A percentile compares a stretch with the other conserved stretches of the same genome.
Conservation (phyloP, 2,888 invertebrate species). For the Acronicta leporina region DNA sequence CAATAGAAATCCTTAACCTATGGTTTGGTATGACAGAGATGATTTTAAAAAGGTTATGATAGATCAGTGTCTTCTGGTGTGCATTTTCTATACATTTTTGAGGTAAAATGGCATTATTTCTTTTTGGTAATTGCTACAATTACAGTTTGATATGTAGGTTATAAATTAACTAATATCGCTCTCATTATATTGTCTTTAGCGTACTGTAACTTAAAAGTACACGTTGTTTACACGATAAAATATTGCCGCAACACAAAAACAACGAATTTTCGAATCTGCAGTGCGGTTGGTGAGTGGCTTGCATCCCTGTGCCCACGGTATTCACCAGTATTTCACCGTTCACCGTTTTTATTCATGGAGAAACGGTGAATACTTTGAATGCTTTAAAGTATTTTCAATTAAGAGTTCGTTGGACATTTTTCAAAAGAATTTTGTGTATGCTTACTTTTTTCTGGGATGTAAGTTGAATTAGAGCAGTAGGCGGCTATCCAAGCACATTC, state of each 20-base stretch:
- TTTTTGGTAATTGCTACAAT: too few relatives aligned
- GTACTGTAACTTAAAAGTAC: background rate
- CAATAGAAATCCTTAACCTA: background rate
- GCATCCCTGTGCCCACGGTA: constrained; percentile 23
- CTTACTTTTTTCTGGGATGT: constrained; percentile 33
- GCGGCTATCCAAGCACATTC: constrained; percentile 17
- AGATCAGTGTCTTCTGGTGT: too few relatives aligned
- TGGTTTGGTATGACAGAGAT: too few relatives aligned
- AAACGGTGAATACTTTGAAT: constrained; percentile 52
- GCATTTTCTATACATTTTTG: too few relatives aligned
- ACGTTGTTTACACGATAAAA: background rate
- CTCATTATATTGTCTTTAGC: background rate
- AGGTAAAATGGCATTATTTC: too few relatives aligned
- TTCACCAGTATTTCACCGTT: constrained; percentile 31
- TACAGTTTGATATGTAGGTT: too few relatives aligned
- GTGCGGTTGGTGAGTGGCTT: constrained; percentile 29
- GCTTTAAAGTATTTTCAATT: constrained; percentile 52
- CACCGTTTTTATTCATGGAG: constrained; percentile 38
- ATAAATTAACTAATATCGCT: too few relatives aligned
- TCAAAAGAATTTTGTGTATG: constrained; percentile 30
- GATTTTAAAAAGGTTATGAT: too few relatives aligned
- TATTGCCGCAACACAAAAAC: constrained; percentile 2
- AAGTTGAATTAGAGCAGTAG: constrained; percentile 18
- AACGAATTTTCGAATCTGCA: constrained; percentile 36
- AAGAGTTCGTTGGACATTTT: constrained; percentile 50